Base-by-base conservation (phyloP, 1,140 invertebrate species). In the Danaus plexippus region DNA sequence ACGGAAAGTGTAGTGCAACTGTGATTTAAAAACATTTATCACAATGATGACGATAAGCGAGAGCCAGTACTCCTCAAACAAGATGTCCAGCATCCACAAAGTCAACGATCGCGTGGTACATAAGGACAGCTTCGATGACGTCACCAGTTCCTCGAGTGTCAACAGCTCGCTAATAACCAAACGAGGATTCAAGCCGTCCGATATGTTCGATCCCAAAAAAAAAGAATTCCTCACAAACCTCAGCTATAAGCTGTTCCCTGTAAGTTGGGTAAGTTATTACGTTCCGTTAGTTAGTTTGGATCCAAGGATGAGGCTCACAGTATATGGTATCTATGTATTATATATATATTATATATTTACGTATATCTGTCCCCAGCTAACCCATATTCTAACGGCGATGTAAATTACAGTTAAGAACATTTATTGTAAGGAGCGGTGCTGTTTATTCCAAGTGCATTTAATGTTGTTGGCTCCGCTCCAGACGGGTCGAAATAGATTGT, bases 111-210 rank as follows among this genome's bases (percentile, higher is more conserved):
- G 86, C 10, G 69, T 88, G n/a, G 72, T 88, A 3, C 86, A 87
- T 49, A 63, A 73, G 51, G 86, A 88, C 62, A 87, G 75, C 69
- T 88, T 79, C 70, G 82, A 87, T 49, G 87, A 88, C 59, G 74
- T 82, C 42, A 84, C 85, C 47, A 79, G 79, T 45, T 87, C 84
- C 0, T 86, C 85, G 2, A 82, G 75, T 32, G 76, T 83, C 47
- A 87, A 88, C 80, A 87, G 84, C 58, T 72, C 85, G 0, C 76
- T 88, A 55, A 73, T 88, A 66, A 88, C 87, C 10, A 87, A 89
- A 52, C 88, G 94, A 11, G 94, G 94, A 15, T 94, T 94, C 80
- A 94, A 94, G 71, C 94, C 95, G 1, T 95, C 94, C 0, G 94
- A 96, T 78, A 90, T 92, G 72, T 90, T 91, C 80, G 93, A 96